phyloP scores from a whole-genome alignment of 1,140 invertebrate species.

The Temnothorax nylanderi region DNA sequence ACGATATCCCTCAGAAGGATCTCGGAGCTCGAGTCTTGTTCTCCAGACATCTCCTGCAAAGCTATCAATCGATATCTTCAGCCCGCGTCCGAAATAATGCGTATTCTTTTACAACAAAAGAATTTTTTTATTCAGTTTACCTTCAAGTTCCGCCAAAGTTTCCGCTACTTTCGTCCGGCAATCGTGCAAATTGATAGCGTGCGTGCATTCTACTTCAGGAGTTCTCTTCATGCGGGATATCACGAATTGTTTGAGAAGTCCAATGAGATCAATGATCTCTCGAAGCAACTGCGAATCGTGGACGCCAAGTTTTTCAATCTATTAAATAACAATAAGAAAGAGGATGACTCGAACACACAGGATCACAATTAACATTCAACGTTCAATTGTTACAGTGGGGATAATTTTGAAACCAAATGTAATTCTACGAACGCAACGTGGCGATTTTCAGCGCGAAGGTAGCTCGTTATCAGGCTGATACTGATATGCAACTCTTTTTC shows the following conservation, averaged over 20 bases:
- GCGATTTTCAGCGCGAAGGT: not conserved
- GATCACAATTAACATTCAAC: not conserved
- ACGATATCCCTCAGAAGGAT: conserved; percentile 25
- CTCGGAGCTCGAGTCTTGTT: conserved; percentile 11
- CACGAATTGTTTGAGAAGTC: not conserved
- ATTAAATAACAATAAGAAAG: not conserved
- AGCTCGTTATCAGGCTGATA: not conserved
- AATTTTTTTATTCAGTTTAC: conserved; percentile 1
- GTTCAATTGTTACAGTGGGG: not conserved
- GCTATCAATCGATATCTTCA: conserved; percentile 4
- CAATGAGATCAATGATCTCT: conserved; percentile 11
- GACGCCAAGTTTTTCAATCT: conserved; percentile 5
- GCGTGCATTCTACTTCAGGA: not conserved
- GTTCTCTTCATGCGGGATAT: conserved; percentile 31
- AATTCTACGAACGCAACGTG: not conserved
- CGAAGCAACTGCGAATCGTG: not conserved
- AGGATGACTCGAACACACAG: not conserved
- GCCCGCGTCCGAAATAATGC: not conserved
- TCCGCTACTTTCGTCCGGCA: conserved; percentile 10
- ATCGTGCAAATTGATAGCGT: conserved; percentile 13
- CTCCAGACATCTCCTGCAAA: not conserved
- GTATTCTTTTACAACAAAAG: not conserved
- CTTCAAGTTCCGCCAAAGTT: conserved; percentile 7
- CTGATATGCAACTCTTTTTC: not conserved
- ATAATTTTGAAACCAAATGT: not conserved